Base-by-base conservation (phyloP, 2,113 vertebrate genomes). In the Gopherus evgoodei region DNA sequence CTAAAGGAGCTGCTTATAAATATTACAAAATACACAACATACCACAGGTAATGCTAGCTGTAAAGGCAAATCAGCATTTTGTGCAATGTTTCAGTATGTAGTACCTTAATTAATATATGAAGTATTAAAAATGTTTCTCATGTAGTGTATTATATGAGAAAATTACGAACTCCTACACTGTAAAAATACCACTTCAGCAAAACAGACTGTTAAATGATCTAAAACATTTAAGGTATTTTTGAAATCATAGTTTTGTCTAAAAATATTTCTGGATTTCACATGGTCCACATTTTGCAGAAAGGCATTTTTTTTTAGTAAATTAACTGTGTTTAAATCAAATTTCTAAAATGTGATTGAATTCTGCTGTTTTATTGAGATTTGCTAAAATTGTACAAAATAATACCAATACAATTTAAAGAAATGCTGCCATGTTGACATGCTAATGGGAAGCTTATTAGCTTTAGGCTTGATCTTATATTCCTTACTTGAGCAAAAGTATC, bases 1-100 rank as follows among this genome's bases (percentile, higher is more conserved):
- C 76, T 13, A 49, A 75, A 87, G 93, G 62, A 76, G n/a, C 53
- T 57, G 5, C n/a, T 19, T 57, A 31, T 69, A 59, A 84, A 17
- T 44, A 88, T n/a, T 90, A 76, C 38, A 10, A 91, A 54, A 84
- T 59, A 83, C 57, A 25, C 29, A 31, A 22, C 22, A 38, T 42
- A 12, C 10, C n/a, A 57, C 81, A 53, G 38, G 90, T 42, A 75
- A 31, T 16, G 59, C 38, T 42, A 79, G 69, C 53, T 21, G 54
- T 57, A 80, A 81, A 88, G 80, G 84, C 62, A 22, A 83, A 94
- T 42, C 35, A 93, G 52, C 65, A 93, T 72, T 83, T 29, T 93
- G 89, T 87, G 62, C 53, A 90, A 17, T 49, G 89, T 86, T 94
- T 86, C 86, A 94, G 38, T 44, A 75, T 80, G 81, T 21, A 19